Evolutionary conservation across 1,140 invertebrate genomes (phyloP), one percentile per base, ranked within the genome.

Genomic region (Planococcus citri): DNA sequence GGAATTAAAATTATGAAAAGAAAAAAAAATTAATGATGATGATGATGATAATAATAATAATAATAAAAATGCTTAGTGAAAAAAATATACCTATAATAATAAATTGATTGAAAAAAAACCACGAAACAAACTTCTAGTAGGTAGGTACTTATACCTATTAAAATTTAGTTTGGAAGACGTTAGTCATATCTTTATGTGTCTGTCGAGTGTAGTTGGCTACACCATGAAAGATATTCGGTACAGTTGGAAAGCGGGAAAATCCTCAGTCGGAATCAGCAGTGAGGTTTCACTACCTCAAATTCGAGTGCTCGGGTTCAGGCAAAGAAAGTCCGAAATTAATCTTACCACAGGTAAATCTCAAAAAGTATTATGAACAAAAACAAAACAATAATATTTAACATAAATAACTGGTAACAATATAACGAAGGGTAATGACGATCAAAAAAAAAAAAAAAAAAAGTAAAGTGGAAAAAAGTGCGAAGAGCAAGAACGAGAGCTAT

Each of bases 151-250:
- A n/a, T n/a, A n/a, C n/a, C n/a, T n/a, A n/a, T 9, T 51, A 51
- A 6, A 51, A 51, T 51, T 51, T 24, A 20, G 17, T 24, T 64
- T 9, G 60, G 2, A 64, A 17, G 20, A 14, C 20, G 10, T 4
- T 2, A 17, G 41, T 68, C 51, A 57, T 68, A 69, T 70, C 58
- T 70, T 57, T 41, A 33, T 67, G 38, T 70, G 24, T 70, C 57
- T 67, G 20, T 64, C 24, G 60, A 24, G 12, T 29, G 81, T 87
- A 95, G 92, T 95, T 87, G 93, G 92, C 83, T 95, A 95, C 86
- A 94, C 92, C 78, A 95, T 94, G 91, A 85, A 89, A 82, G 92
- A 96, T 85, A 95, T 96, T 82, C 87, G 90, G 75, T 94, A 95
- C 86, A 91, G 90, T 80, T 95, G 92, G 92, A 91, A 92, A 81